Evolutionary conservation across 2,888 invertebrate species (phyloP), one percentile per base, ranked within the genome.

Genomic region (Terebella lapidaria): DNA sequence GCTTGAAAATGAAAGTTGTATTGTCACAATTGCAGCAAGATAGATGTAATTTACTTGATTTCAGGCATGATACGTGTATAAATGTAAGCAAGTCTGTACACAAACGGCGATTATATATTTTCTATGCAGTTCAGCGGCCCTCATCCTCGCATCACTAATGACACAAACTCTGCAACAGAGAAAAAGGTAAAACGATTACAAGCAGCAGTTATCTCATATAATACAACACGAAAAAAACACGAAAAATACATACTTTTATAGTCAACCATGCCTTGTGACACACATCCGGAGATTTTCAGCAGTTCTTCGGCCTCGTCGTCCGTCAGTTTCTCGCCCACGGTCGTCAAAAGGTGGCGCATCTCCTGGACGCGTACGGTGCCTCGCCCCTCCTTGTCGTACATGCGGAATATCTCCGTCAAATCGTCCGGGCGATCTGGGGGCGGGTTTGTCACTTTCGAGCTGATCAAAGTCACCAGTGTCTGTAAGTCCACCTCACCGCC

Each of bases 271-370:
- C 63, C 65, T 3, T 59, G 54, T 25, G 62, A 53, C 1, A 65
- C 47, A 42, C 65, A 65, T 2, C 58, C 61, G 1, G 67, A 58
- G 57, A 58, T 56, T 46, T 57, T 60, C 20, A 68, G 20, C 27
- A 68, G 54, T 24, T 62, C 51, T 10, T 67, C 62, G 10, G 60
- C 63, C 47, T 67, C 67, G 3, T 68, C 65, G 3, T 67, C 67
- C 22, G 64, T 62, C 42, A 68, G 57, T 45, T 65, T 67, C 45
- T 68, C 68, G 3, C 67, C 67, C 4, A 64, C 58, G n/a, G 63
- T 65, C n/a, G 68, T 68, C 57, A 68, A 45, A 15, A 68, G 54
- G 28, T 68, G 67, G 20, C 53, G 57, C 63, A 67, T 63, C 42
- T 67, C 66, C 24, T 56, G 29, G 22, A 61, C 56, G 3, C 60